Percentiles rank a stretch among this genome's conserved stretches.
Evolutionary conservation across 1,140 invertebrate genomes (phyloP).

Genomic region (Anadara kagoshimensis): DNA sequence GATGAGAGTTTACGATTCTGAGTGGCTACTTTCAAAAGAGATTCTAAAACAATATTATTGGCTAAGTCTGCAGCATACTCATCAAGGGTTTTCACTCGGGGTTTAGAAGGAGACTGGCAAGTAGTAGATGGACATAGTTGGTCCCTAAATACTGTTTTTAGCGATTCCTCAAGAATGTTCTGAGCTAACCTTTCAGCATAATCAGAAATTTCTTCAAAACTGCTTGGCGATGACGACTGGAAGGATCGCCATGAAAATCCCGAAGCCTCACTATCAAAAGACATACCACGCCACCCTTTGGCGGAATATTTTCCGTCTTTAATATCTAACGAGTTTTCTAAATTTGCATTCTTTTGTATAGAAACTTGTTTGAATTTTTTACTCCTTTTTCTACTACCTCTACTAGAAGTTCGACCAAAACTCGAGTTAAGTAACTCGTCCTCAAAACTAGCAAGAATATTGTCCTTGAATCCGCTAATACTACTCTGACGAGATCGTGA

Average conservation of each 20-base stretch:
- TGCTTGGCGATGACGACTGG: conserved; percentile 22
- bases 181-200: conserved; percentile 53
- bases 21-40: too few species aligned
- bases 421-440: conserved; percentile 50
- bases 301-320: conserved; percentile 3
- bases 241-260: conserved; percentile 5
- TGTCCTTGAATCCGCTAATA: conserved; percentile 57
- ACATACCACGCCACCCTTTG: conserved; percentile 7
- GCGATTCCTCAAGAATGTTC: conserved; percentile 45
- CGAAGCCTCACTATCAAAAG: conserved; percentile 16
- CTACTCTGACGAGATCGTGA: conserved; percentile 54
- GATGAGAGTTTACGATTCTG: too few species aligned
- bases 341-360: neutral
- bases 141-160: conserved; percentile 30
- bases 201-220: conserved; percentile 39
- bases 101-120: too few species aligned
- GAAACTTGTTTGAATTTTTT: neutral
- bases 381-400: conserved; percentile 14
- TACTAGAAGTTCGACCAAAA: conserved; percentile 18
- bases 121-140: neutral
- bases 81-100: too few species aligned
- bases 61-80: too few species aligned
- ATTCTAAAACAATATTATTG: too few species aligned
- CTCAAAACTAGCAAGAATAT: conserved; percentile 55
- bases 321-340: conserved; percentile 1